Base-by-base conservation (phyloP, 2,888 invertebrate species). In the Phalangium opilio region DNA sequence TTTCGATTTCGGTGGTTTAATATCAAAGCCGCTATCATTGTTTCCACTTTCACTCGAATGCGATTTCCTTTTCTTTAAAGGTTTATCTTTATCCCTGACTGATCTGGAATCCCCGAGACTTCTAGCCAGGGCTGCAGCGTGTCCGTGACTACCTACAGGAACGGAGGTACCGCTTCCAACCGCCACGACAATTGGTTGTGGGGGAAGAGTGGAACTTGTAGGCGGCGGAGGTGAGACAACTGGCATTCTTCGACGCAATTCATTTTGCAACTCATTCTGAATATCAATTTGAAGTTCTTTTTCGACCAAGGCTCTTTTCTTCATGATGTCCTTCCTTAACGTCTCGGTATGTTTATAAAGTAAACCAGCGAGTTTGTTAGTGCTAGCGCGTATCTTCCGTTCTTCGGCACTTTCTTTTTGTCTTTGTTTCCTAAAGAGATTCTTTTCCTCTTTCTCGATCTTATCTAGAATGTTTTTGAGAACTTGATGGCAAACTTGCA, bases 321-420 rank as follows among this genome's bases (percentile, higher is more conserved):
- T 82, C 52, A 90, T 75, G 55, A 93, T 93, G 61, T 90, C 90
- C 62, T 86, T 90, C 66, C 90, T 90, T 42, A 95, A 75, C 58
- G 82, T 71, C 65, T 91, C 91, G 63, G 90, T 91, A 60, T 91
- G 90, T 59, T 84, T 78, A 65, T 81, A 80, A 18, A 89, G 73
- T 35, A 82, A 71, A 62, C 81, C 78, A 63, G 83, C 79, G 53
- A 83, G 74, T 57, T 73, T 72, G 34, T 71, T 70, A 50, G 71
- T 70, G 15, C 70, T 65, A 45, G 73, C 69, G 44, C 72, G 69
- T 53, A 72, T 70, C 59, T 70, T 70, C 56, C 71, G 68, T 54
- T 73, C 73, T 54, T 75, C 74, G 3, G 61, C 63, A 20, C 62
- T 60, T 53, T 64, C 64, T 48, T 56, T 50, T 44, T 49, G 49